Evolutionary conservation across 92 coral and sea anemone genomes (phyloP), one percentile per base, ranked within the genome.

Genomic region (Heteractis magnifica): DNA sequence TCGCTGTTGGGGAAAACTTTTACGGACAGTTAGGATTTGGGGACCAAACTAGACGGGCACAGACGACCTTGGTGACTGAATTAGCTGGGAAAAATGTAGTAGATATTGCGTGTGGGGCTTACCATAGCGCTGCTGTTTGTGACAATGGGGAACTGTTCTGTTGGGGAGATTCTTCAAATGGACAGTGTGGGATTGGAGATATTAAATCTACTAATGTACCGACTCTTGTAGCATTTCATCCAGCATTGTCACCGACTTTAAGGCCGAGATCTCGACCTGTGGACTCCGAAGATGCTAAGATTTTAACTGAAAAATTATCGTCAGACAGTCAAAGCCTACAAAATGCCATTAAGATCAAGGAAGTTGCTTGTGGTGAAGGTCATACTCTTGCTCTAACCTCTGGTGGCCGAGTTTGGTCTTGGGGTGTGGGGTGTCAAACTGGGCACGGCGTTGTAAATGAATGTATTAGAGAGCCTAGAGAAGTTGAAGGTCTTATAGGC

Each of bases 111-210:
- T 97, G 98, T 79, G 99, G 99, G 4, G 89, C 94, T 18, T 86
- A 87, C 18, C 94, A 90, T 88, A 87, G 95, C 55, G 93, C 94
- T 4, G 98, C 87, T 21, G 75, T 94, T 75, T 94, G 94, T 56
- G 86, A 72, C 21, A 93, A 91, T 56, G 95, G 95, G 2, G 91
- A 90, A 51, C 91, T 94, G 5, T 97, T 75, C 71, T 92, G 91
- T 59, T 97, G 99, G 99, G 99, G 99, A 19, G 98, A 97, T 86
- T 92, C 99, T 6, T 89, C 95, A 4, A 97, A 91, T 75, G 99
- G 99, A 68, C 98, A 97, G 65, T 97, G 99, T 72, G 99, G 98
- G 13, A 89, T 92, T 49, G 99, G 97, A 41, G 90, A 94, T 10
- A 78, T 56, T 16, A 87, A 85, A 64, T 75, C 79, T 13, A 82